Conservation (phyloP, 2,888 invertebrate species). For the Machimus atricapillus region DNA sequence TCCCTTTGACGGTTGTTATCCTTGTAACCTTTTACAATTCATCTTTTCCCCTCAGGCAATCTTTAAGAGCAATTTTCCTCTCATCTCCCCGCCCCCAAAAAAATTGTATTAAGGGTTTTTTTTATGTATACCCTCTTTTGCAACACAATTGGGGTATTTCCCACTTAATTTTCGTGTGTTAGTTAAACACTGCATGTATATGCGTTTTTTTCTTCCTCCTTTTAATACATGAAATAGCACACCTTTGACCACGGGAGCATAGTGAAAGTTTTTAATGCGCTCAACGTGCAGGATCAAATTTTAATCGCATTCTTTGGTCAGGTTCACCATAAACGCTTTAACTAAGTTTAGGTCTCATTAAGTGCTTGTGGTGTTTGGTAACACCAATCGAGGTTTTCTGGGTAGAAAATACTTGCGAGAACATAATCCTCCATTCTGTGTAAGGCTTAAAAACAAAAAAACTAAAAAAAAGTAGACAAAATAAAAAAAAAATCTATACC, state of each 20-base stretch:
- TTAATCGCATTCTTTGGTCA: not conserved
- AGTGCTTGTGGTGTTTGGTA: not conserved
- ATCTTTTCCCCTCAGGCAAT: not conserved
- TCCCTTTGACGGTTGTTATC: not conserved
- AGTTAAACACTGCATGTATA: not conserved
- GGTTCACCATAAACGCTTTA: not conserved
- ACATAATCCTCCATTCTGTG: not conserved
- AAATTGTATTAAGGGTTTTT: not conserved
- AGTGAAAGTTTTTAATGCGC: not conserved
- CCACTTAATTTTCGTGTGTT: not conserved
- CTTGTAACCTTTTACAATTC: not conserved
- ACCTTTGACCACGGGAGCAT: not conserved
- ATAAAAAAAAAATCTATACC: not conserved
- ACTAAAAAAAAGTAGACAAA: too few relatives aligned
- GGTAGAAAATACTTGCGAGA: not conserved
- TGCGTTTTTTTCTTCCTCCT: not conserved
- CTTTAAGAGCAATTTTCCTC: not conserved
- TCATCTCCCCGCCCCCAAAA: too few relatives aligned
- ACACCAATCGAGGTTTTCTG: not conserved
- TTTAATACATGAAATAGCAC: not conserved
- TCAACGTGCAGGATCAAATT: not conserved
- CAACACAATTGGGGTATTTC: not conserved
- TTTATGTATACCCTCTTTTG: not conserved
- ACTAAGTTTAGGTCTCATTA: not conserved
- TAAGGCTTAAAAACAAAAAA: not conserved